Conservation (phyloP, 2,888 invertebrate species). For the Pogonocherus hispidulus region DNA sequence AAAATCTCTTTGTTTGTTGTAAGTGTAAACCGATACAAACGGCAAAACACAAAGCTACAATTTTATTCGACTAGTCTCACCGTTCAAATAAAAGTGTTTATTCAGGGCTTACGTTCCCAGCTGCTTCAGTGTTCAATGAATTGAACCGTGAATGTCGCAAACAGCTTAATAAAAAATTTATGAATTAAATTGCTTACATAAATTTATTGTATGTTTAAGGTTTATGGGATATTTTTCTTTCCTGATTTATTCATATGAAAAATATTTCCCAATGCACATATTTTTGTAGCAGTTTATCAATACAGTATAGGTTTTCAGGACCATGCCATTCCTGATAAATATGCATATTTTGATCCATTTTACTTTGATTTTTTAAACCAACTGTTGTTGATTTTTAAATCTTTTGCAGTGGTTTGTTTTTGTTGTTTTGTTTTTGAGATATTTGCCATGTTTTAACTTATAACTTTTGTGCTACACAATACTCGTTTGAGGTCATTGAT, state of each 20-base stretch:
- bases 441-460: no score
- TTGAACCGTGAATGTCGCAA: slow-evolving; percentile 9
- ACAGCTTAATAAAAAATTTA: slow-evolving; percentile 12
- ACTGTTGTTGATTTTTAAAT: no score
- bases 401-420: no score
- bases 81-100: slow-evolving; percentile 17
- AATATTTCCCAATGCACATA: not conserved
- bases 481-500: no score
- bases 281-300: not conserved
- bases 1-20: not conserved
- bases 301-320: not conserved
- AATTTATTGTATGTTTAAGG: not conserved
- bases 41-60: slow-evolving; percentile 16
- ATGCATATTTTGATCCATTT: no score
- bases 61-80: slow-evolving; percentile 2
- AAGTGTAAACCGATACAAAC: slow-evolving; percentile 10
- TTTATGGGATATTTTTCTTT: not conserved
- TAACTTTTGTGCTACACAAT: no score
- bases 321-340: no score
- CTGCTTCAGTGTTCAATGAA: slow-evolving; percentile 20
- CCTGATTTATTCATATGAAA: not conserved
- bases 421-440: no score
- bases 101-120: slow-evolving; percentile 14
- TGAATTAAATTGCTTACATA: not conserved
- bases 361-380: no score